Conservation (phyloP, 1,140 invertebrate genomes). For the Zaprionus inermis region DNA sequence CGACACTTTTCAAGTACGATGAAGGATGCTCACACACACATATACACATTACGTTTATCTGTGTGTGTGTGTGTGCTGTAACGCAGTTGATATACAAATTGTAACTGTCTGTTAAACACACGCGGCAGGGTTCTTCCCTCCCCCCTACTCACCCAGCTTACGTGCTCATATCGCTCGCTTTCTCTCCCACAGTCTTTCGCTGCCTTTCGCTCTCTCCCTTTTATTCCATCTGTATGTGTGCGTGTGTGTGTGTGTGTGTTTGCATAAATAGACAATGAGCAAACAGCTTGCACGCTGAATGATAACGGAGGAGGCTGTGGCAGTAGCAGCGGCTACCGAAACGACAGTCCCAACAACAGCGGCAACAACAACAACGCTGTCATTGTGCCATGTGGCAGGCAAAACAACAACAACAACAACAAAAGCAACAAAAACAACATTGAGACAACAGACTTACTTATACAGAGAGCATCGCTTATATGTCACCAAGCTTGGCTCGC, state of each 20-base stretch:
- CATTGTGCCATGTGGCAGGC: constrained; percentile 35
- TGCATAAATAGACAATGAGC: constrained; percentile 82
- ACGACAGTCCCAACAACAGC: constrained; percentile 54
- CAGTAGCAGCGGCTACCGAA: constrained; percentile 45
- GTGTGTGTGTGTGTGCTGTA: constrained; percentile 20
- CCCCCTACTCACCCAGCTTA: constrained; percentile 14
- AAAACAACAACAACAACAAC: constrained; percentile 40
- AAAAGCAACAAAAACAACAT: constrained; percentile 27
- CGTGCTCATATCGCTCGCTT: constrained; percentile 40
- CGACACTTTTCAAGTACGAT: constrained; percentile 29
- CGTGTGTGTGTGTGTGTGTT: constrained; percentile 68
- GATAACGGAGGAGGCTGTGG: constrained; percentile 71
- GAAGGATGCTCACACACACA: constrained; percentile 27
- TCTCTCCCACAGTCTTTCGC: not conserved
- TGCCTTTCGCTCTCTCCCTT: not conserved
- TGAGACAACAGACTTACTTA: constrained; percentile 38
- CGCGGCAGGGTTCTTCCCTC: not conserved
- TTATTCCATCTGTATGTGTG: constrained; percentile 19
- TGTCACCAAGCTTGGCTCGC: constrained; percentile 61
- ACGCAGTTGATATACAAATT: constrained; percentile 67
- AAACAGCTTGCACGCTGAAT: constrained; percentile 80
- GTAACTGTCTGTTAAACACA: constrained; percentile 71
- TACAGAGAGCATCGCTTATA: constrained; percentile 51
- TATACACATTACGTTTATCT: too few species aligned
- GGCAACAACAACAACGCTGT: constrained; percentile 24